Conservation (phyloP, 2,113 vertebrate species). For the Pagrus major region DNA sequence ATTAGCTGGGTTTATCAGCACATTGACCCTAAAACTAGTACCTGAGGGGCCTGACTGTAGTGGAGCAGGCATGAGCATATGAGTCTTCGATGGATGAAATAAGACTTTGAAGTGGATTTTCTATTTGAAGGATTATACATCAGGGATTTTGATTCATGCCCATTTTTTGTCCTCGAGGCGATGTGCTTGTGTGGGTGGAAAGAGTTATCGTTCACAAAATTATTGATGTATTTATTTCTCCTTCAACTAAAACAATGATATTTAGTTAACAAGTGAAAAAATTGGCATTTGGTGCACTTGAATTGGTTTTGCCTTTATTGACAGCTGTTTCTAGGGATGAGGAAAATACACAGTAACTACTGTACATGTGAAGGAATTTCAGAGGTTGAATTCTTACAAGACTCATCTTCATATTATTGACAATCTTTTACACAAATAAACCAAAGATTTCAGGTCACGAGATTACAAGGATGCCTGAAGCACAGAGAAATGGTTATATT, state of each 20-base stretch:
- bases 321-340: slow-evolving; percentile 19
- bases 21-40: slow-evolving; percentile 83
- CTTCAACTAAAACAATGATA: slow-evolving; percentile 63
- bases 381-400: slow-evolving; percentile 26
- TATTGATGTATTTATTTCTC: slow-evolving; percentile 73
- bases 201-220: slow-evolving; percentile 65
- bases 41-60: slow-evolving; percentile 81
- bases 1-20: slow-evolving; percentile 84
- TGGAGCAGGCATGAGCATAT: slow-evolving; percentile 72
- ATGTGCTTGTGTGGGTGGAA: slow-evolving; percentile 72
- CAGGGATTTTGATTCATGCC: slow-evolving; percentile 84
- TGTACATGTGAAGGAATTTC: slow-evolving; percentile 8
- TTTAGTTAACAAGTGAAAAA: slow-evolving; percentile 50
- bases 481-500: background rate
- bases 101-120: slow-evolving; percentile 87
- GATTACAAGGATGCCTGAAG: slow-evolving; percentile 27
- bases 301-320: slow-evolving; percentile 12
- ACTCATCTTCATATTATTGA: slow-evolving; percentile 30
- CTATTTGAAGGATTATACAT: slow-evolving; percentile 85
- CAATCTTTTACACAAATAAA: slow-evolving; percentile 45
- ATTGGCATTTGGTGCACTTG: slow-evolving; percentile 15
- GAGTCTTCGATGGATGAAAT: slow-evolving; percentile 84
- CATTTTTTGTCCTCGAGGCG: slow-evolving; percentile 78
- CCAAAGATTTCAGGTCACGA: slow-evolving; percentile 38
- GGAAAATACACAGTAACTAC: background rate